Base-by-base conservation (phyloP, 2,797 vertebrate species). In the Aeoliscus strigatus region DNA sequence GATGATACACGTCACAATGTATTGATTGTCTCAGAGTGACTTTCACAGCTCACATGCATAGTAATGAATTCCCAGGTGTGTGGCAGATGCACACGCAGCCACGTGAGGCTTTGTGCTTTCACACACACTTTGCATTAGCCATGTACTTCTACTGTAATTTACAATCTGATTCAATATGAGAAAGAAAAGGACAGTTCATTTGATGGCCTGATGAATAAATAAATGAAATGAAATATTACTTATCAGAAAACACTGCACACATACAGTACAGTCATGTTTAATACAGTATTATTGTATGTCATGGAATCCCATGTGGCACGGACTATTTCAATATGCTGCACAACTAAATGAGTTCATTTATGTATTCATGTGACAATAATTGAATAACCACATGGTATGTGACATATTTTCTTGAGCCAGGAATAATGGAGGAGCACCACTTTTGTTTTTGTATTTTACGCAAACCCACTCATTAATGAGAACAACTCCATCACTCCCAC, bases 21-120 rank as follows among this genome's bases (percentile, higher is more conserved):
- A 66, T 49, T 47, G 39, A 66, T 69, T 36, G 3, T 43, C 10
- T 54, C 21, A 25, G 5, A 8, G 33, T 53, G 51, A 41, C 53
- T 48, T 47, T 67, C 49, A 56, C 32, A 54, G 51, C 51, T 45
- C 50, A 50, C 31, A 25, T 52, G 45, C 6, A 3, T 15, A 21
- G 53, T 2, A 10, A 5, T n/a, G 10, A 27, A 27, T 37, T 60
- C 39, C 30, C 32, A 47, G 33, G 51, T 60, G 51, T 46, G 36
- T 18, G 47, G 35, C 62, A 71, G 46, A 71, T 73, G 60, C 51
- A 57, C 37, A 49, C 54, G 59, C 51, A 67, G 57, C 64, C 54
- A 57, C 39, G 66, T 64, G 61, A 49, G 26, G 45, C 44, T 49
- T 30, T 56, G 37, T 28, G 29, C 21, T 29, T 3, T 6, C 26